phyloP scores from a whole-genome alignment of 2,797 vertebrate genomes.

The Gallinago solitaria region DNA sequence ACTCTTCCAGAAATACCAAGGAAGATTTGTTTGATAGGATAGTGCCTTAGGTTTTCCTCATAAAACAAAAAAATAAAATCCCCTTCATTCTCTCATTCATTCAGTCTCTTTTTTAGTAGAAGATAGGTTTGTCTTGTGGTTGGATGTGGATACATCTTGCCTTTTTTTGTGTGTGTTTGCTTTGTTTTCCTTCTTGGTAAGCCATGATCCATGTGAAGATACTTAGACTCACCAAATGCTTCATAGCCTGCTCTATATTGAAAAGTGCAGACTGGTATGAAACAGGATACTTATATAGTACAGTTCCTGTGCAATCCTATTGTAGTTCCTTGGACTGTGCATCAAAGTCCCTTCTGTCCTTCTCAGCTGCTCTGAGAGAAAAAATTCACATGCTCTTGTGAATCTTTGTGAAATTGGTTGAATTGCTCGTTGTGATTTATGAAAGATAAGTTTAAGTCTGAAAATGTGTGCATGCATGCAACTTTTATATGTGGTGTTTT shows the following conservation, averaged over 20 bases:
- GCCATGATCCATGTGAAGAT: background rate
- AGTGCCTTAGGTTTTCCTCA: background rate
- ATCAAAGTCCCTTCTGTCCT: background rate
- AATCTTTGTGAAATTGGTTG: background rate
- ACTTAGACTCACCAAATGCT: background rate
- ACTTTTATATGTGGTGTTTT: accelerated
- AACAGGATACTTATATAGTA: background rate
- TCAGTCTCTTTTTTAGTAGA: background rate
- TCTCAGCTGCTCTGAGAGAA: background rate
- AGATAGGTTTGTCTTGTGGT: background rate
- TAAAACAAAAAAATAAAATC: background rate
- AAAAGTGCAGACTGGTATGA: background rate
- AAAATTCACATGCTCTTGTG: background rate
- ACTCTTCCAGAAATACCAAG: background rate
- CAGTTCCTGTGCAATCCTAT: background rate
- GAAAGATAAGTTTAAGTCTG: background rate
- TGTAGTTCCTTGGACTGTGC: background rate
- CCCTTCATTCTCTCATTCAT: background rate
- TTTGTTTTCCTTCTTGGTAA: background rate
- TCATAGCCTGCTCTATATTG: background rate
- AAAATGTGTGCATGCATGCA: background rate
- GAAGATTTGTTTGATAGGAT: background rate
- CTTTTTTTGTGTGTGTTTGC: background rate
- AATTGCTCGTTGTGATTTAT: background rate
- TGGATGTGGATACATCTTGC: background rate